Base-by-base conservation (phyloP, 2,113 vertebrate genomes). In the Elachura formosa region DNA sequence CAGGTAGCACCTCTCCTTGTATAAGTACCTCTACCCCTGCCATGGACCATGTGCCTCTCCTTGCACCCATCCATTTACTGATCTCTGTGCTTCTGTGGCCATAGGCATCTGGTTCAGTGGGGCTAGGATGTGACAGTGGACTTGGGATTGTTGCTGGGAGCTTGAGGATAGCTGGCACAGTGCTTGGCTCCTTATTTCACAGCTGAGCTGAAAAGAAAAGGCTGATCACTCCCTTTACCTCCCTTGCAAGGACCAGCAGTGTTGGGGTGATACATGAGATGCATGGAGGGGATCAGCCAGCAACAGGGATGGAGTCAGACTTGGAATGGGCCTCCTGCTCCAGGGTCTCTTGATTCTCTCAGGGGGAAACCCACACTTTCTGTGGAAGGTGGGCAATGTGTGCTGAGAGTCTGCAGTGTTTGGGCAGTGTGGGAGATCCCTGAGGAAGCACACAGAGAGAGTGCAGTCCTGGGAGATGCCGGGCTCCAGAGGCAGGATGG, bases 351-450 rank as follows among this genome's bases (percentile, higher is more conserved):
- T 7, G 29, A 6, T 52, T 74, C 31, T 77, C 12, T 28, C 11
- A 16, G 2, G 25, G 13, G 38, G 9, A 64, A 90, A 28, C 12
- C 29, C 61, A 38, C 0, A 0, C 26, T 81, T 28, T 59, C n/a
- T 36, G 25, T 28, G 29, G 36, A 64, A 76, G 55, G 38, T 0
- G 19, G 33, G 8, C 22, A 26, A 15, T n/a, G 48, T 18, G 36
- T 68, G 16, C 31, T 1, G 5, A 64, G 26, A 31, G 21, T 29
- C 45, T 76, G 62, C 16, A 25, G 11, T 40, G 33, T 3, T 0
- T 15, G 6, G 23, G 40, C 16, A 31, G 23, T 72, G 41, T 28
- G 5, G 55, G 48, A 86, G 43, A 84, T 59, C 46, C n/a, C 38
- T 22, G 11, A 15, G 46, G 46, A 29, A 87, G 16, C 21, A 11